Conservation (phyloP, 2,888 invertebrate genomes). For the Monopis laevigella region DNA sequence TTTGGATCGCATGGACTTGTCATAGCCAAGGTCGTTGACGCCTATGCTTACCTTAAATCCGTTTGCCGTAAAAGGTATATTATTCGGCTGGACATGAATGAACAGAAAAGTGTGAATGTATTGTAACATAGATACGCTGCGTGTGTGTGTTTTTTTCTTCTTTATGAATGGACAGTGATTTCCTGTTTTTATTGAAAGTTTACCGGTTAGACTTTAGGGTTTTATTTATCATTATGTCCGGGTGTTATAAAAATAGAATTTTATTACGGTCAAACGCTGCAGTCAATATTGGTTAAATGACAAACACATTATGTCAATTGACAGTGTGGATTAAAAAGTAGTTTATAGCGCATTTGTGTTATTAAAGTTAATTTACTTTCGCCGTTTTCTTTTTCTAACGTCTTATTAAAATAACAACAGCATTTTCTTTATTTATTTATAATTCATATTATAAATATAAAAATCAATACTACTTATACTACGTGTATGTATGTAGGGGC, state of each 20-base stretch:
- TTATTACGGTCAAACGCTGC: conserved; percentile 34
- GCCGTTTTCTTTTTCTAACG: too few species aligned
- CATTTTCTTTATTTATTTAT: too few species aligned
- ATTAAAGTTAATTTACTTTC: neutral
- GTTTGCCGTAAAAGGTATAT: conserved; percentile 40
- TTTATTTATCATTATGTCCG: conserved; percentile 65
- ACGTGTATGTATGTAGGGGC: too few species aligned
- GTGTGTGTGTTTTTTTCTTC: conserved; percentile 40
- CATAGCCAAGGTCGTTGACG: too few species aligned
- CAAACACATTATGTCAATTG: conserved; percentile 8
- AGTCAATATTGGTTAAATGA: conserved; percentile 2
- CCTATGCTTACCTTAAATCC: too few species aligned
- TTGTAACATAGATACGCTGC: conserved; percentile 24
- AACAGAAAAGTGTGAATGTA: conserved; percentile 36
- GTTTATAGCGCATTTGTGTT: neutral
- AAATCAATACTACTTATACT: too few species aligned
- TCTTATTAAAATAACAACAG: too few species aligned
- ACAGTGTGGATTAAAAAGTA: conserved; percentile 2
- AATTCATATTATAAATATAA: too few species aligned
- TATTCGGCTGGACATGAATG: conserved; percentile 61
- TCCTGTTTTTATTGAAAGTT: conserved; percentile 55
- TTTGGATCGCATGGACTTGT: too few species aligned
- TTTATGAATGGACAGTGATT: conserved; percentile 64
- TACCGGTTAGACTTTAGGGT: conserved; percentile 50
- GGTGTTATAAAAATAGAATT: conserved; percentile 59